Base-by-base conservation (phyloP, 2,888 invertebrate species). In the Ceraclea dissimilis region DNA sequence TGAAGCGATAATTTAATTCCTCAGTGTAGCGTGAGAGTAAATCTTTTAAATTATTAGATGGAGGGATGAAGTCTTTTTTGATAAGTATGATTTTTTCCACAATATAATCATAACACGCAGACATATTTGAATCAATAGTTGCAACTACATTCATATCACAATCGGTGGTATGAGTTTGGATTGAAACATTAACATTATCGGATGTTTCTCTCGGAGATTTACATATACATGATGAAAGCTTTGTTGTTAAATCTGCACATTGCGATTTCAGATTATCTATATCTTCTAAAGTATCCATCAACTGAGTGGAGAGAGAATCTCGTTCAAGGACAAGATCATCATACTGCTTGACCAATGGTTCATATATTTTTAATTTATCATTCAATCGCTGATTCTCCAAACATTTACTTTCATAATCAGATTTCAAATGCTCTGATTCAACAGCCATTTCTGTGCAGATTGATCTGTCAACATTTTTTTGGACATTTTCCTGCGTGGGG, bases 281-380 rank as follows among this genome's bases (percentile, higher is more conserved):
- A 61, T 83, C 83, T 52, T 79, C 75, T 51, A 82, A 71, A 58
- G 69, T 76, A 49, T 83, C 83, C 69, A 82, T 77, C 2, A 84
- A 63, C 66, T 80, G 75, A 39, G 72, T 77, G 0, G 84, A 82
- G 20, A 84, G 68, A 49, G 71, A 69, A 62, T 79, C 77, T 63
- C 79, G 76, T 67, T 81, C 80, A 13, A 69, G 68, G 67, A 79
- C 78, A 58, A 82, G 67, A 21, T 65, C 66, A 54, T 67, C 64
- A 19, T 77, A 61, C 62, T 73, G 63, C 39, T 66, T 57, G 2
- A 61, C 26, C 13, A 56, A 13, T 4, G 46, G 47, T 47, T 47
- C 56, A 21, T 48, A 46, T 16, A 31, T 44, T 46, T 18, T 21
- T 20, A 51, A 34, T 17, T 46, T 48, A 13, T 39, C 39, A n/a